Evolutionary conservation across 1,140 invertebrate species (phyloP).

Genomic region (Steinernema khuongi): DNA sequence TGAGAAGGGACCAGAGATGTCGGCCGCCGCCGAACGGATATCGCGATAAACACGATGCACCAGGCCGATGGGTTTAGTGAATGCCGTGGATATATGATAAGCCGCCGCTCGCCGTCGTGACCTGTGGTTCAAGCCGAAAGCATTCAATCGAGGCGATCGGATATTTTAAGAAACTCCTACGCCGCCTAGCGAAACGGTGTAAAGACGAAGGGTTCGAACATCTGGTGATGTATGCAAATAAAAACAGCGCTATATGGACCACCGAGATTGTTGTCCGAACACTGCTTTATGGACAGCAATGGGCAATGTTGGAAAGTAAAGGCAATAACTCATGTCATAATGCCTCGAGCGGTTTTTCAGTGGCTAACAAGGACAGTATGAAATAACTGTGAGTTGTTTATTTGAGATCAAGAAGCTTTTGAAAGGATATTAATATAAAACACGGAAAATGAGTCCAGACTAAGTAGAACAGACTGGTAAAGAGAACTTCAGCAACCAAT

Average conservation of each 20-base stretch:
- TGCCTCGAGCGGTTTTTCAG: too few relatives aligned
- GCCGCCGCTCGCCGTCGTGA: constrained; percentile 10
- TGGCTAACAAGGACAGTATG: too few relatives aligned
- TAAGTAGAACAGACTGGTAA: too few relatives aligned
- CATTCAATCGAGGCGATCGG: background rate
- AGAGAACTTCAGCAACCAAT: too few relatives aligned
- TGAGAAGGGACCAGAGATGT: background rate
- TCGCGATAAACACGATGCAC: constrained; percentile 3
- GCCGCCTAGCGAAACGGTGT: background rate
- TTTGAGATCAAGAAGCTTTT: too few relatives aligned
- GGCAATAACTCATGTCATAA: too few relatives aligned
- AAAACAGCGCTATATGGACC: background rate
- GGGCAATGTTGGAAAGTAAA: too few relatives aligned
- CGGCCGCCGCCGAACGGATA: background rate
- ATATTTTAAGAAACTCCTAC: constrained; percentile 15
- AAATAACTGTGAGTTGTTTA: too few relatives aligned
- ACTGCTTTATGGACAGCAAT: too few relatives aligned
- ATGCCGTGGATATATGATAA: constrained; percentile 8
- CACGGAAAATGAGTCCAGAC: too few relatives aligned
- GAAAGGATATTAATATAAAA: too few relatives aligned
- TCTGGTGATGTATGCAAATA: background rate
- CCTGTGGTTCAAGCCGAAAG: background rate
- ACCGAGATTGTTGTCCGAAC: background rate
- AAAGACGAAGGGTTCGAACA: background rate
- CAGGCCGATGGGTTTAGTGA: background rate